phyloP scores from a whole-genome alignment of 2,113 vertebrate species.

The Dromaius novaehollandiae region DNA sequence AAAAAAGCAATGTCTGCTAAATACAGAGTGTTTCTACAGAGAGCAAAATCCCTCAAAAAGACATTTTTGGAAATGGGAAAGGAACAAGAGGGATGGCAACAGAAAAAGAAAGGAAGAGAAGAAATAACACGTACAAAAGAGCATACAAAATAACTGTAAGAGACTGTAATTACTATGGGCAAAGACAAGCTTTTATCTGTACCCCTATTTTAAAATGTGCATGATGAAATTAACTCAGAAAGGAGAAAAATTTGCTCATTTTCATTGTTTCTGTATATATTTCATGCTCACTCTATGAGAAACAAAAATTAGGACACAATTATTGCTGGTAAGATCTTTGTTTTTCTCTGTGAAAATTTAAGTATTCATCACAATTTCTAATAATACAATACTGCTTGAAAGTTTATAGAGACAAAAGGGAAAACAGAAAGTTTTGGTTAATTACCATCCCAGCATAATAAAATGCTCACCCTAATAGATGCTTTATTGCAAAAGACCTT shows the following conservation, averaged over 20 bases:
- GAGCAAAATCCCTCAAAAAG: background rate
- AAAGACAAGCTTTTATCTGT: background rate
- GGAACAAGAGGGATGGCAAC: background rate
- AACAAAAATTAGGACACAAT: background rate
- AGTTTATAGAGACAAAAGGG: background rate
- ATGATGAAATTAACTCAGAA: background rate
- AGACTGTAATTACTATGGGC: background rate
- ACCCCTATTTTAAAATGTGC: background rate
- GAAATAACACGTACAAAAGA: background rate
- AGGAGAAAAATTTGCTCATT: background rate
- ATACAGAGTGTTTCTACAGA: background rate
- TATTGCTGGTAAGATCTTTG: background rate
- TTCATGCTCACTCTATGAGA: background rate
- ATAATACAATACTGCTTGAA: background rate
- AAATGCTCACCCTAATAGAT: slow-evolving; percentile 89
- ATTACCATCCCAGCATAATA: background rate
- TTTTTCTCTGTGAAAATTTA: background rate
- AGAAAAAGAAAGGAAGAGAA: background rate
- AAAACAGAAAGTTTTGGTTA: background rate
- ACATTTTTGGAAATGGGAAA: background rate
- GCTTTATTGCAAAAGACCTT: slow-evolving; percentile 98
- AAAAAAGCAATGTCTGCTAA: background rate
- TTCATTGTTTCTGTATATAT: background rate
- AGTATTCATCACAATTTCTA: background rate
- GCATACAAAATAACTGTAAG: background rate